Percentiles rank a stretch among this genome's conserved stretches.
phyloP scores from a whole-genome alignment of 2,888 invertebrate species.

The Agonopterix heracliana region DNA sequence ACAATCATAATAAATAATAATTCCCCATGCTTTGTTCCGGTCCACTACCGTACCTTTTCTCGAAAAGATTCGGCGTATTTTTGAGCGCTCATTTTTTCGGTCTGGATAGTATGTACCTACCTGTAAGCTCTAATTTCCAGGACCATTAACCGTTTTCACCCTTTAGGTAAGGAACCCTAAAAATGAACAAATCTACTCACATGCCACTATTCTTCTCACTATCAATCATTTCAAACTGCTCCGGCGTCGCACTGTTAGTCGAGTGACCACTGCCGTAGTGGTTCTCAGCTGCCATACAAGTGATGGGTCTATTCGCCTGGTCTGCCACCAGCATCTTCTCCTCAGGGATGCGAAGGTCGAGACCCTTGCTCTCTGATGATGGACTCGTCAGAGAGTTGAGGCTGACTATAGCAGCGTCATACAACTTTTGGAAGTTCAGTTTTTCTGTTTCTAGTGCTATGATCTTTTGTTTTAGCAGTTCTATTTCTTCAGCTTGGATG shows the following conservation, averaged over 20 bases:
- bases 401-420: constrained; percentile 69
- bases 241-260: constrained; percentile 75
- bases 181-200: constrained; percentile 34
- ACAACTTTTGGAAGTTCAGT: constrained; percentile 71
- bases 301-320: constrained; percentile 47
- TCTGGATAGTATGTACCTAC: too few species aligned
- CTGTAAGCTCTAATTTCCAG: too few species aligned
- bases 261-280: constrained; percentile 70
- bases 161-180: too few species aligned
- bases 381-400: constrained; percentile 67
- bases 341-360: constrained; percentile 52
- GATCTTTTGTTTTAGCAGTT: constrained; percentile 72
- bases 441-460: constrained; percentile 75
- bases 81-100: too few species aligned
- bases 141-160: too few species aligned
- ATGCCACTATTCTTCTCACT: constrained; percentile 62
- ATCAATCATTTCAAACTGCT: constrained; percentile 79
- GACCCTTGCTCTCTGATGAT: constrained; percentile 45
- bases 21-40: too few species aligned
- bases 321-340: constrained; percentile 36
- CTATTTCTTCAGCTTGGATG: constrained; percentile 73
- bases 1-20: too few species aligned
- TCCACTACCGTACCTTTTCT: too few species aligned
- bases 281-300: constrained; percentile 63
- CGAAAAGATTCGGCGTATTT: too few species aligned